phyloP scores from a whole-genome alignment of 2,113 vertebrate species.

The Gopherus evgoodei region DNA sequence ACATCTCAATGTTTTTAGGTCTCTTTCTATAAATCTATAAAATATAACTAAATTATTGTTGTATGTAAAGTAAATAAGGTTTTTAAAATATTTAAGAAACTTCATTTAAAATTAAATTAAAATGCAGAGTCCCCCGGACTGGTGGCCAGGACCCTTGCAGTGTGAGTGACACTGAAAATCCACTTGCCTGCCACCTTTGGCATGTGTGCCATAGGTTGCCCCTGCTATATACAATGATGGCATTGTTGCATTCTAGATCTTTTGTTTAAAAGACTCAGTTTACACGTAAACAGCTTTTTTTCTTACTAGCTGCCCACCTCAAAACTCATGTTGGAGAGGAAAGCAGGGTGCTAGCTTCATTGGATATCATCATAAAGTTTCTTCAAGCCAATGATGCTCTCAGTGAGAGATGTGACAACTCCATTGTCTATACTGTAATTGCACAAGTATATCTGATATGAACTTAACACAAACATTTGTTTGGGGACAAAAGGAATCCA shows the following conservation, averaged over 20 bases:
- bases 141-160: too few species aligned
- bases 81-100: too few species aligned
- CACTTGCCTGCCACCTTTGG: too few species aligned
- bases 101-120: too few species aligned
- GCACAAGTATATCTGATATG: neutral
- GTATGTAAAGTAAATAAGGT: too few species aligned
- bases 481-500: slow-evolving; percentile 2
- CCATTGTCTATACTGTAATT: neutral
- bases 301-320: neutral
- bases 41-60: too few species aligned
- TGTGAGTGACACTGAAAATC: too few species aligned
- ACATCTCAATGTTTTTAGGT: too few species aligned
- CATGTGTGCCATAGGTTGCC: too few species aligned
- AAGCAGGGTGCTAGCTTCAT: neutral
- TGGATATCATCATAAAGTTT: neutral
- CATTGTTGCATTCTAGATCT: neutral
- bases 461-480: neutral
- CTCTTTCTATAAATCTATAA: too few species aligned
- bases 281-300: neutral
- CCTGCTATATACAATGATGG: neutral
- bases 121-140: too few species aligned
- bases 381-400: neutral
- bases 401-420: neutral
- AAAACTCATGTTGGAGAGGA: neutral
- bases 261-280: neutral